Base-by-base conservation (phyloP, 2,797 vertebrate genomes). In the Phoxinus dragarum region DNA sequence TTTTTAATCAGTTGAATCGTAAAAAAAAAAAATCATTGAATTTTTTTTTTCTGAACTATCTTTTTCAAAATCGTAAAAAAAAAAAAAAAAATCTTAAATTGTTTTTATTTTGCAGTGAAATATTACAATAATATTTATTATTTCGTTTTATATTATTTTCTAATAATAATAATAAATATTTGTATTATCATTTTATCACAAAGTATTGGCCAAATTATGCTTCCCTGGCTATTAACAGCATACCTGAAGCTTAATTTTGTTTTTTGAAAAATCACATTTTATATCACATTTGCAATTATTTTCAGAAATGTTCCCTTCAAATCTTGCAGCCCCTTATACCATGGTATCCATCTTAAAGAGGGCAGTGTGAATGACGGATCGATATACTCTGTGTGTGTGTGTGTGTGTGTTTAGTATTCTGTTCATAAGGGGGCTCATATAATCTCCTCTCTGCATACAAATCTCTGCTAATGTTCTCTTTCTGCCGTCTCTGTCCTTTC, bases 381-480 rank as follows among this genome's bases (percentile, higher is more conserved):
- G 9, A 56, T 54, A 54, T 75, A 23, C 73, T 73, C 2, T 34
- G 67, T 38, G 52, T 78, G 17, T 80, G 31, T 36, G 54, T 59
- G 54, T 56, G 21, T 68, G 64, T 81, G 54, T 81, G 17, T 27
- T 54, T 56, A 69, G 14, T 71, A 42, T 81, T 59, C 36, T 61
- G 54, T 64, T 82, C 40, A 61, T 47, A 73, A 42, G 40, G 5
- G 23, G n/a, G 38, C 38, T 72, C 38, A 44, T 56, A 56, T 81
- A 71, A 64, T 71, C 54, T 16, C 36, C 23, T 71, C 23, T 31
- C 80, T 59, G 36, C 52, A 71, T 54, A 66, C 61, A 80, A 23
- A 80, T 80, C 27, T 21, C 40, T n/a, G 27, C 17, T 59, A 42
- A 31, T 72, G n/a, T 72, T 44, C 36, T 23, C 8, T 72, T 31